phyloP scores from a whole-genome alignment of 2,888 invertebrate genomes.

The Stenolophus ochropezus region DNA sequence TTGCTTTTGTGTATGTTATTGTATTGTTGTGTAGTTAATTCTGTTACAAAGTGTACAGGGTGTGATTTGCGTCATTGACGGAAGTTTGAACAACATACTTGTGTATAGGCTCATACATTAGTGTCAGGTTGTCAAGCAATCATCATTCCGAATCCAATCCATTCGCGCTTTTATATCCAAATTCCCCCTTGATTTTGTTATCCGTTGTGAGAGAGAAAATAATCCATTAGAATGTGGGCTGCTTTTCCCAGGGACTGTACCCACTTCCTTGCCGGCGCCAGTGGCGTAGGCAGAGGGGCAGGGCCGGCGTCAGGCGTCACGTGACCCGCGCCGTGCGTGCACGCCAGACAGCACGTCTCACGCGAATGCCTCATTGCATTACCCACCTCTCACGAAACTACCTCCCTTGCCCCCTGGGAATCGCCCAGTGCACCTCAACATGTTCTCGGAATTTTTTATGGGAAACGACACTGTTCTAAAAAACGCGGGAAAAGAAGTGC shows the following conservation, averaged over 20 bases:
- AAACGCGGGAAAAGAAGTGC: too few species aligned
- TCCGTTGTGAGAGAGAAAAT: constrained; percentile 6
- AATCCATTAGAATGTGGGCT: constrained; percentile 12
- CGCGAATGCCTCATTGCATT: constrained; percentile 61
- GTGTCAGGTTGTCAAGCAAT: neutral
- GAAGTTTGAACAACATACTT: too few species aligned
- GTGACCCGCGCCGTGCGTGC: constrained; percentile 53
- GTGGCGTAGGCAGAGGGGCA: neutral
- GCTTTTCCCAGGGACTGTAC: constrained; percentile 45
- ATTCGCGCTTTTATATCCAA: constrained; percentile 1
- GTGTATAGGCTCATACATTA: too few species aligned
- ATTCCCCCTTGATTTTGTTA: neutral
- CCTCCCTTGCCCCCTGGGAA: neutral
- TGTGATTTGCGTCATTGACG: too few species aligned
- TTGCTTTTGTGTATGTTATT: too few species aligned
- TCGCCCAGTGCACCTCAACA: constrained; percentile 35
- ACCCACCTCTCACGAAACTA: constrained; percentile 41
- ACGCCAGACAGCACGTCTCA: constrained; percentile 59
- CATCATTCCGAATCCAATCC: constrained; percentile 2
- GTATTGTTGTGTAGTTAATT: too few species aligned
- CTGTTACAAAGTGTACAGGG: too few species aligned
- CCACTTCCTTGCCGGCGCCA: constrained; percentile 57
- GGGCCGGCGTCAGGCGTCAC: constrained; percentile 17
- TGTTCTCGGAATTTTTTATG: too few species aligned
- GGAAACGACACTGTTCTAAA: too few species aligned